These are phyloP conservation scores for Patella caerulea DNA, from an alignment of 2,888 invertebrate species.

Conservation along the genomic window DNA sequence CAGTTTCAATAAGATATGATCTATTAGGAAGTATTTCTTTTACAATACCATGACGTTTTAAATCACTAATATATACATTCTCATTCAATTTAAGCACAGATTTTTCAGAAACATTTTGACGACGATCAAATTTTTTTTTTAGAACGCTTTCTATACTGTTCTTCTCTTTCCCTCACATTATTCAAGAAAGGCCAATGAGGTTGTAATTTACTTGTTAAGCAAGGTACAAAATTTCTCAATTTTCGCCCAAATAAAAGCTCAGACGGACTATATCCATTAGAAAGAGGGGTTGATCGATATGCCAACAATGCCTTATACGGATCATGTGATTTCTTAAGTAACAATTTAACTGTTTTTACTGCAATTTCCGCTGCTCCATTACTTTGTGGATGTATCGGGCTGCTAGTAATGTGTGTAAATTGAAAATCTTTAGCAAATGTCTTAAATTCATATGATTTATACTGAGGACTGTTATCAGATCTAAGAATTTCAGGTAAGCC, in stretches of 20 bases:
- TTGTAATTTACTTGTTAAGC: not conserved
- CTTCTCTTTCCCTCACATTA: slow-evolving; percentile 16
- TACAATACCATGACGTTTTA: too few relatives aligned
- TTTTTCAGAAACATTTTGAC: not conserved
- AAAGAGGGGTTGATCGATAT: slow-evolving; percentile 20
- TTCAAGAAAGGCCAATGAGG: slow-evolving; percentile 21
- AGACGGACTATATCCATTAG: slow-evolving; percentile 17
- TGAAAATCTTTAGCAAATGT: too few relatives aligned
- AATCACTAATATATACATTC: too few relatives aligned
- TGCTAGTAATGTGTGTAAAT: too few relatives aligned
- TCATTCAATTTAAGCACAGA: not conserved
- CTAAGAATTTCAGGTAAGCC: too few relatives aligned
- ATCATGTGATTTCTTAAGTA: slow-evolving; percentile 13
- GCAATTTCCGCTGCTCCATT: too few relatives aligned
- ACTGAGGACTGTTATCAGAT: too few relatives aligned
- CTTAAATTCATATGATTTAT: too few relatives aligned
- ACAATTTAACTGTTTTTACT: too few relatives aligned
- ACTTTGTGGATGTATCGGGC: too few relatives aligned
- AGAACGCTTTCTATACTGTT: not conserved
- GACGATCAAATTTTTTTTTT: not conserved
- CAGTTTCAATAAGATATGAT: too few relatives aligned
- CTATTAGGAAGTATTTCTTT: too few relatives aligned
- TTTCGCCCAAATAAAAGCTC: slow-evolving; percentile 24
- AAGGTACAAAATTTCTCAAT: slow-evolving; percentile 13
- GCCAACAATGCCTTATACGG: slow-evolving; percentile 20